A percentile compares a stretch with the other conserved stretches of the same genome.
phyloP scores from a whole-genome alignment of 2,797 vertebrate species.

The Tragopan temminckii region DNA sequence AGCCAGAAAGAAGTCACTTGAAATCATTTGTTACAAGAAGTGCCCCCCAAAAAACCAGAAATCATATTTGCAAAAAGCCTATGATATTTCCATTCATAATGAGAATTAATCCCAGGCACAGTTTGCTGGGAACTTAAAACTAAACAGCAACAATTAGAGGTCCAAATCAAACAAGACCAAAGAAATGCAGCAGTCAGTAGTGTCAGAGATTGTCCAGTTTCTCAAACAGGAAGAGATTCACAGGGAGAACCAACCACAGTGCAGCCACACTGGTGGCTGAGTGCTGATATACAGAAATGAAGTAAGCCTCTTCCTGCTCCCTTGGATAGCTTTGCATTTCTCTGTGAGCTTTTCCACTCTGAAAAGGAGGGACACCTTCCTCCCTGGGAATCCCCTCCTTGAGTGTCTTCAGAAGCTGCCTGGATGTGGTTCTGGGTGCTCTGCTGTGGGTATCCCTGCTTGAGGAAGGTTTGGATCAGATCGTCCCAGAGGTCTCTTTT shows the following conservation, averaged over 20 bases:
- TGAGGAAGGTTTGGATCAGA: neutral
- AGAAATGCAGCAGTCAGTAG: neutral
- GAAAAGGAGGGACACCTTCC: neutral
- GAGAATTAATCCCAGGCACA: neutral
- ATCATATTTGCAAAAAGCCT: neutral
- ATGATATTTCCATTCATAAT: neutral
- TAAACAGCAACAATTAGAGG: neutral
- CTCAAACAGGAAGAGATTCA: neutral
- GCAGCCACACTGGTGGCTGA: neutral
- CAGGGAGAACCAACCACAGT: neutral
- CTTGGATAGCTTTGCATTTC: neutral
- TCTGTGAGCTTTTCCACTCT: neutral
- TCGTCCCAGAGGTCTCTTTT: neutral
- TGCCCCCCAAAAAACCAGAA: conserved; percentile 7
- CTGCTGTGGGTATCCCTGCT: neutral
- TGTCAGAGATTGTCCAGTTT: neutral
- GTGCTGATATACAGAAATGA: neutral
- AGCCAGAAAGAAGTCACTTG: neutral
- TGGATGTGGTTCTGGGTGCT: neutral
- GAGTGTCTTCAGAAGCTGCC: neutral
- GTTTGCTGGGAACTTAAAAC: neutral
- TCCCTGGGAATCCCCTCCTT: neutral
- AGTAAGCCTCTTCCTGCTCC: neutral
- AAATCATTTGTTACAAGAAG: neutral
- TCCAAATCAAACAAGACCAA: conserved; percentile 5